Percentiles rank a stretch among this genome's conserved stretches.
phyloP scores from a whole-genome alignment of 2,797 vertebrate species.

The Austrolebias charrua region DNA sequence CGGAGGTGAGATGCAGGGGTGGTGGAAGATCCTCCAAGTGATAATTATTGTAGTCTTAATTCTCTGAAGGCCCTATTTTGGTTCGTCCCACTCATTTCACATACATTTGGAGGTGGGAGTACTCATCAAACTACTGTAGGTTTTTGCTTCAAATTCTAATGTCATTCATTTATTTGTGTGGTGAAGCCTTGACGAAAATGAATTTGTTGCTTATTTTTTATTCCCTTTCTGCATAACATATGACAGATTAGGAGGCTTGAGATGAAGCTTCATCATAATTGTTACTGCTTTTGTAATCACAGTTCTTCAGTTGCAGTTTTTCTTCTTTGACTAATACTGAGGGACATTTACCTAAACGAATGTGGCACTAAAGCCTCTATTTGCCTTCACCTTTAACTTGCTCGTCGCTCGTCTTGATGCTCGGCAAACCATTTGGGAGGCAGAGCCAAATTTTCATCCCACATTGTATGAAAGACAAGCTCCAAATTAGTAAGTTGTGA shows the following conservation, averaged over 20 bases:
- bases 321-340: slow-evolving; percentile 11
- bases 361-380: slow-evolving; percentile 21
- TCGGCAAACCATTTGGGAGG: slow-evolving; percentile 44
- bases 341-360: slow-evolving; percentile 15
- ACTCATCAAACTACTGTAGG: no score
- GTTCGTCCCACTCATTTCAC: slow-evolving; percentile 68
- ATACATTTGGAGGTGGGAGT: slow-evolving; percentile 68
- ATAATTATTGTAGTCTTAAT: slow-evolving; percentile 75
- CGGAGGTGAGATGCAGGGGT: slow-evolving; percentile 51
- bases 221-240: slow-evolving; percentile 23
- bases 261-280: slow-evolving; percentile 30
- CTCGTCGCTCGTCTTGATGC: slow-evolving; percentile 25
- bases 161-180: no score
- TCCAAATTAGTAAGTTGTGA: slow-evolving; percentile 41
- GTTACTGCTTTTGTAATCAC: not conserved
- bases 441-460: slow-evolving; percentile 23
- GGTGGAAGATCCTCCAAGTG: slow-evolving; percentile 59
- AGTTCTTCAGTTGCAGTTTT: slow-evolving; percentile 9
- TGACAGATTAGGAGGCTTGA: slow-evolving; percentile 19
- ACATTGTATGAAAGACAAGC: slow-evolving; percentile 35
- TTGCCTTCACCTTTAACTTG: slow-evolving; percentile 34
- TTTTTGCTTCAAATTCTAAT: no score
- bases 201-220: no score
- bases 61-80: slow-evolving; percentile 69
- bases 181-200: no score